Base-by-base conservation (phyloP, 2,888 invertebrate species). In the Drosophila formosana region DNA sequence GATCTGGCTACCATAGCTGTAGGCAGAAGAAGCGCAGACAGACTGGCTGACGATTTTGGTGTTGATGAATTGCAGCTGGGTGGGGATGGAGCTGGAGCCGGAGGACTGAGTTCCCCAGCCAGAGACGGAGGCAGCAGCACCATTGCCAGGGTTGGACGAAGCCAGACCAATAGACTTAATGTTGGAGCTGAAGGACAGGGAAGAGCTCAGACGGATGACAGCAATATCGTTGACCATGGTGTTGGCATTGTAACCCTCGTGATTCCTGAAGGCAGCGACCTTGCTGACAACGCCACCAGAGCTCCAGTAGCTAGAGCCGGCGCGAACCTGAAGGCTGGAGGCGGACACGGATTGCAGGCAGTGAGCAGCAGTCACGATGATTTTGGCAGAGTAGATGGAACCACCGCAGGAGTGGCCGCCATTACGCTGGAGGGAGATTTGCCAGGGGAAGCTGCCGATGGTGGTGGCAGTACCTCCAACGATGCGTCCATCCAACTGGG, bases 301-400 rank as follows among this genome's bases (percentile, higher is more conserved):
- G 66, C 9, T 88, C 75, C 90, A 92, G 46, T 91, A 92, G 0
- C 93, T 92, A 1, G 94, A 94, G 0, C 95, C 95, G 7, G 93
- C 94, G 0, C 94, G 93, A 3, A 95, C 82, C 49, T 72, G 73
- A 46, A 91, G 63, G 11, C 3, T 2, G 4, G 80, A 80, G 4
- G 80, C 65, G 4, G 85, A 71, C 7, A 79, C 78, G 49, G 37
- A 50, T 53, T 93, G 85, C 72, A 91, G 91, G 78, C 95, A 95
- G 82, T 95, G 95, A 7, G 95, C 95, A 39, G 95, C 95, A 1
- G 95, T 95, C 2, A 95, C 70, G 0, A 94, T 92, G 26, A 86
- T 73, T 41, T 93, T 93, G 53, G 93, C 88, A 9, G 82, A 84
- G 52, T 92, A 93, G 61, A 95, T 88, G 6, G 94, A 90, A 0